Conservation (phyloP, 2,888 invertebrate species). For the Agonum fuliginosum region DNA sequence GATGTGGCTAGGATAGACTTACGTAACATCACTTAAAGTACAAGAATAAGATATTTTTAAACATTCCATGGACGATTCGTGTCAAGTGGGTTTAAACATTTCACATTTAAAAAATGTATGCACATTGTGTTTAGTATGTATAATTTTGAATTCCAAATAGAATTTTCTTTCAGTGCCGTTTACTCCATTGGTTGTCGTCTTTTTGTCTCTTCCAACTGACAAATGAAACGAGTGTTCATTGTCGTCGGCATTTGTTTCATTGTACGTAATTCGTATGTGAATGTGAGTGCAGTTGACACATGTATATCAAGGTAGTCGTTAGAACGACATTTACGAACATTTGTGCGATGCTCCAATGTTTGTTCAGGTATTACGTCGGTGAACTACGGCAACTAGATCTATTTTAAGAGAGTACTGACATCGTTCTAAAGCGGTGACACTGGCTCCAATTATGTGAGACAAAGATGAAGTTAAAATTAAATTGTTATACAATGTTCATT, state of each 20-base stretch:
- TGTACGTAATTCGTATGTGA: too few relatives aligned
- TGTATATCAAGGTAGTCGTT: slow-evolving; percentile 28
- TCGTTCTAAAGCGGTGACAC: background rate
- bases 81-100: too few relatives aligned
- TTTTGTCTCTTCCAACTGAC: too few relatives aligned
- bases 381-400: background rate
- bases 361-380: slow-evolving; percentile 25
- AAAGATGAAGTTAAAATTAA: background rate
- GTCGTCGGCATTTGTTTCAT: background rate
- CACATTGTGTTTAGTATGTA: too few relatives aligned
- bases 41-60: too few relatives aligned
- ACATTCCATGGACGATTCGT: too few relatives aligned
- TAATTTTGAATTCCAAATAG: background rate
- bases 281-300: slow-evolving; percentile 21
- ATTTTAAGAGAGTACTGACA: slow-evolving; percentile 24
- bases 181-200: too few relatives aligned
- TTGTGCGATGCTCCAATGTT: slow-evolving; percentile 15
- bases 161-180: background rate
- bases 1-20: too few relatives aligned
- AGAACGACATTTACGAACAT: slow-evolving; percentile 34
- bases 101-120: too few relatives aligned
- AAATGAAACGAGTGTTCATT: slow-evolving; percentile 15
- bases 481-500: too few relatives aligned
- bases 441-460: slow-evolving; percentile 5
- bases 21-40: too few relatives aligned